phyloP scores from a whole-genome alignment of 2,888 invertebrate species.

The Euspilapteryx auroguttella region DNA sequence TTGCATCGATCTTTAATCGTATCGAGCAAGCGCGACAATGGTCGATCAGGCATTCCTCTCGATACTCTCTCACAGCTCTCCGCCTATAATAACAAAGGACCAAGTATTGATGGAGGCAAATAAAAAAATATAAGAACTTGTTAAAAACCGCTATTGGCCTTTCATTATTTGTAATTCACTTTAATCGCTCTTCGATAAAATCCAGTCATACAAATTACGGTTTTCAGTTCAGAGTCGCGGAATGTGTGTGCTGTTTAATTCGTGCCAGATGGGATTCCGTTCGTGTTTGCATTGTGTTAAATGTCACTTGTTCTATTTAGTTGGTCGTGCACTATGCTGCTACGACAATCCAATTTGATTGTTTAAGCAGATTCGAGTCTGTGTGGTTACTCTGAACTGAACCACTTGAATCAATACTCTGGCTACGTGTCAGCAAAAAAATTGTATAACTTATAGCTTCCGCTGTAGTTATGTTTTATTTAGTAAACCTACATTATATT shows the following conservation, averaged over 20 bases:
- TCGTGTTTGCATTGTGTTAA: conserved; percentile 1
- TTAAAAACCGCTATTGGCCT: no score
- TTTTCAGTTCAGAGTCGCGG: background rate
- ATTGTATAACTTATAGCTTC: no score
- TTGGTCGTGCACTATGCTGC: background rate
- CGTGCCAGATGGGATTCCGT: background rate
- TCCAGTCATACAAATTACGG: conserved; percentile 1
- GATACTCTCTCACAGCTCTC: conserved; percentile 7
- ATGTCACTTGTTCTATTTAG: conserved; percentile 2
- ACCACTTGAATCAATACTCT: no score
- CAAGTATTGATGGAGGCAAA: background rate
- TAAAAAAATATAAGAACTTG: no score
- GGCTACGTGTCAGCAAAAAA: no score
- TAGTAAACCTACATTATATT: no score
- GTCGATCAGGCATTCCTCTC: conserved; percentile 10
- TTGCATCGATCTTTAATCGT: no score
- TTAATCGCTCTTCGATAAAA: conserved; percentile 1
- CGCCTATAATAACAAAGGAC: background rate
- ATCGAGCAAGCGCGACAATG: conserved; percentile 10
- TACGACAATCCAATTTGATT: background rate
- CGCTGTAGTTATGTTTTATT: no score
- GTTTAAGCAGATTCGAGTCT: no score
- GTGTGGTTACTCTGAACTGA: no score
- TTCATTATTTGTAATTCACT: no score
- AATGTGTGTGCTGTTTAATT: background rate